Evolutionary conservation across 2,888 invertebrate species (phyloP).

Genomic region (Nymphalis urticae): DNA sequence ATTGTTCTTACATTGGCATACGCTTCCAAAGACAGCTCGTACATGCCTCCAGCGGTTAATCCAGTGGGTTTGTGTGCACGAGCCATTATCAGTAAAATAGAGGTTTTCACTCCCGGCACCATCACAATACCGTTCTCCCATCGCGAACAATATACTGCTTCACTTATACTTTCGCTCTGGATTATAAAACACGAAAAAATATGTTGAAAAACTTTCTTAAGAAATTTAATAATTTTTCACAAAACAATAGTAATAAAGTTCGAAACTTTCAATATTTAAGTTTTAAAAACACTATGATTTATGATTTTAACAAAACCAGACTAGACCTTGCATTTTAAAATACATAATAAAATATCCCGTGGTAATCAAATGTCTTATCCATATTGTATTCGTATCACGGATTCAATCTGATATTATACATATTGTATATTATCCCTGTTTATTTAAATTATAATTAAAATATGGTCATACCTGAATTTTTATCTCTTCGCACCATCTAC

Average conservation of each 20-base stretch:
- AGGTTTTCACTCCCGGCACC: constrained; percentile 57
- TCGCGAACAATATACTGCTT: constrained; percentile 63
- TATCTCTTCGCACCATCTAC: constrained; percentile 71
- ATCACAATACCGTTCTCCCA: constrained; percentile 63
- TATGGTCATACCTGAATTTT: constrained; percentile 57
- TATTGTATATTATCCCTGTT: too few species aligned
- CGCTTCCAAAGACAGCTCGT: constrained; percentile 61
- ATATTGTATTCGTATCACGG: too few species aligned
- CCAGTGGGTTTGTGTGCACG: constrained; percentile 62
- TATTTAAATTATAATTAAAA: too few species aligned
- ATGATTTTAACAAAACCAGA: too few species aligned
- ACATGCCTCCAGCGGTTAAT: constrained; percentile 69
- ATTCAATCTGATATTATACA: too few species aligned
- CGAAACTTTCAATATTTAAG: too few species aligned
- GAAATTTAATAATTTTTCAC: too few species aligned
- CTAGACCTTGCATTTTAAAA: too few species aligned
- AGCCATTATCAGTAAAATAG: constrained; percentile 54
- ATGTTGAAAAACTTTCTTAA: neutral
- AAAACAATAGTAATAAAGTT: too few species aligned
- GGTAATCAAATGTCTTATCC: too few species aligned
- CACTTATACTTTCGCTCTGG: constrained; percentile 59
- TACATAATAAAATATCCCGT: too few species aligned
- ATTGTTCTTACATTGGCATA: constrained; percentile 56
- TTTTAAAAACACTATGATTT: too few species aligned
- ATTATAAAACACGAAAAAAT: constrained; percentile 18